Evolutionary conservation across 35 echinoderm and acorn worm genomes (phyloP).

Genomic region (Holothuria glaberrima): DNA sequence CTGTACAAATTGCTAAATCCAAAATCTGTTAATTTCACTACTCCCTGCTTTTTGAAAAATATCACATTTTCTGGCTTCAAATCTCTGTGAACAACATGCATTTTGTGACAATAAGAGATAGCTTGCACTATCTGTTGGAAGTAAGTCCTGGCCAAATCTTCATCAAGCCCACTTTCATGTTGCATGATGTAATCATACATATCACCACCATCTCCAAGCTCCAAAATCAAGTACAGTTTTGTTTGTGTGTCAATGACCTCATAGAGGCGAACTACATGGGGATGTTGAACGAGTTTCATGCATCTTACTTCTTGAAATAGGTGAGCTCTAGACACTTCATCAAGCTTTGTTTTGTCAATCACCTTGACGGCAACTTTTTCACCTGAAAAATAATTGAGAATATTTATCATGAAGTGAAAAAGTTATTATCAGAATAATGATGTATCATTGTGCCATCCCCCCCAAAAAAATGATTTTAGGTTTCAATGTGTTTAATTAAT

Average conservation of each 20-base stretch:
- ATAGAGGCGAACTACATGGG: slow-evolving; percentile 95
- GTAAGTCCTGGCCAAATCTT: slow-evolving; percentile 88
- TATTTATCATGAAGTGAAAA: too few species aligned
- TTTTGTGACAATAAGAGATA: slow-evolving; percentile 98
- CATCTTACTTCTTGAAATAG: slow-evolving; percentile 96
- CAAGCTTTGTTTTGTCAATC: slow-evolving; percentile 95
- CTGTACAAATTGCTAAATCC: slow-evolving; percentile 95
- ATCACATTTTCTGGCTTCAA: slow-evolving; percentile 98
- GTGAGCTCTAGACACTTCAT: slow-evolving; percentile 91
- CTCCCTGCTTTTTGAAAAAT: slow-evolving; percentile 97
- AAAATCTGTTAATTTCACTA: slow-evolving; percentile 98
- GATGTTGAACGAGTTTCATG: slow-evolving; percentile 99
- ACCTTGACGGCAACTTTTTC: slow-evolving; percentile 99
- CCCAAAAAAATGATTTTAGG: too few species aligned
- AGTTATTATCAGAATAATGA: too few species aligned
- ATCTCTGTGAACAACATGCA: slow-evolving; percentile 94
- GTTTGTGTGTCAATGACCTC: slow-evolving; percentile 99
- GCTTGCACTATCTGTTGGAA: slow-evolving; percentile 95
- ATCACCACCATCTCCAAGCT: slow-evolving; percentile 98
- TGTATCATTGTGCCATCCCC: too few species aligned
- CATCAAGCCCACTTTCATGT: slow-evolving; percentile 93
- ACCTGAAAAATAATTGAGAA: slow-evolving; percentile 32
- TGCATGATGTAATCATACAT: slow-evolving; percentile 99
- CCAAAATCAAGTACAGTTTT: slow-evolving; percentile 94
- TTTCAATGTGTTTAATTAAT: too few species aligned